phyloP scores from a whole-genome alignment of 2,797 vertebrate genomes.

The Sebastes goodei region DNA sequence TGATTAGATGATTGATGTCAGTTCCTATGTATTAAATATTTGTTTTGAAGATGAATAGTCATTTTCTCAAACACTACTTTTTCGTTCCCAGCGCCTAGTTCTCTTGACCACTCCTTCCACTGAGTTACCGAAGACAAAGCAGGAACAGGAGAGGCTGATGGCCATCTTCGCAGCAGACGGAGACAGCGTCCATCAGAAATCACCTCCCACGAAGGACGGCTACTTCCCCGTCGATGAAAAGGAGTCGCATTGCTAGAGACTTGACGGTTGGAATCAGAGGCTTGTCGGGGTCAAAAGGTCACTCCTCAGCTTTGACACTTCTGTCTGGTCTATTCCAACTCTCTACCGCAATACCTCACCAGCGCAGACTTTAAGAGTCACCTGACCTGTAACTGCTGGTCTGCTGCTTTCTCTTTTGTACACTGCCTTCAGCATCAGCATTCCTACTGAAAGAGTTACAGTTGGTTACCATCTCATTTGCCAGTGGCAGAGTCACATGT shows the following conservation, averaged over 20 bases:
- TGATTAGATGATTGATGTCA: background rate
- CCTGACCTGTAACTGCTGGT: constrained; percentile 18
- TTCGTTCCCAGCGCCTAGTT: constrained; percentile 62
- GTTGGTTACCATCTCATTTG: constrained; percentile 34
- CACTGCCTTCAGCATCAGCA: constrained; percentile 19
- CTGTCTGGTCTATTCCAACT: constrained; percentile 13
- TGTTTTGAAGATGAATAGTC: background rate
- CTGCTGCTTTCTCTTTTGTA: constrained; percentile 44
- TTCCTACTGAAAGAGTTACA: constrained; percentile 16
- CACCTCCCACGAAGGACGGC: constrained; percentile 68
- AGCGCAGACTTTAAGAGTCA: background rate
- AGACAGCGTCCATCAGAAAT: constrained; percentile 65
- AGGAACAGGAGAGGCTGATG: constrained; percentile 75
- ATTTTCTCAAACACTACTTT: background rate
- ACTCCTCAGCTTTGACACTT: constrained; percentile 21
- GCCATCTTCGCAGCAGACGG: constrained; percentile 69
- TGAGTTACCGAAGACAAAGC: constrained; percentile 78
- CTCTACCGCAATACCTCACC: constrained; percentile 70
- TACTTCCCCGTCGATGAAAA: constrained; percentile 80
- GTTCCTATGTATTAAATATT: background rate
- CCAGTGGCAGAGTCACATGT: constrained; percentile 33
- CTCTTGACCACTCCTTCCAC: constrained; percentile 75
- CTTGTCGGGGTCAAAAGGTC: constrained; percentile 28
- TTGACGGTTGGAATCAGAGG: constrained; percentile 1
- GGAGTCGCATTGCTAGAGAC: constrained; percentile 80